These are phyloP conservation scores for Pseudomugil gertrudae DNA, from an alignment of 2,797 vertebrate species.

Conservation along the genomic window DNA sequence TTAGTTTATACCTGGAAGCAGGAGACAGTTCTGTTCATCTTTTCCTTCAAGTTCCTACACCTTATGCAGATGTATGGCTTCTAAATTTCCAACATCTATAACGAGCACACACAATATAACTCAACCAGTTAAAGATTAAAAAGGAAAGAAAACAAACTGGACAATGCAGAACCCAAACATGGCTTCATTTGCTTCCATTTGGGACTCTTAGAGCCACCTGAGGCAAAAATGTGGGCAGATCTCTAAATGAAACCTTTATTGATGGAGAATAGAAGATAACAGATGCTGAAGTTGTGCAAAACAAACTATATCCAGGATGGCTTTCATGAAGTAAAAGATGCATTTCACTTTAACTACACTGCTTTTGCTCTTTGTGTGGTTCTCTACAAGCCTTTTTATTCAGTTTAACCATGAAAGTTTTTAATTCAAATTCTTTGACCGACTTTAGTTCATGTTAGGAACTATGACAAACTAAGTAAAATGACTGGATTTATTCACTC, in stretches of 20 bases:
- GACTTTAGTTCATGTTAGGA: constrained; percentile 12
- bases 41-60: constrained; percentile 20
- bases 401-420: background rate
- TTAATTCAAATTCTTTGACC: background rate
- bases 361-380: background rate
- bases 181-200: constrained; percentile 8
- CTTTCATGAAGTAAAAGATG: constrained; percentile 21
- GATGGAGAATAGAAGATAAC: constrained; percentile 59
- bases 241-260: constrained; percentile 41
- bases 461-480: constrained; percentile 14
- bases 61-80: constrained; percentile 49
- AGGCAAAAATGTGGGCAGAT: constrained; percentile 35
- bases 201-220: constrained; percentile 28
- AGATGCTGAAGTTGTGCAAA: constrained; percentile 54
- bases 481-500: constrained; percentile 5
- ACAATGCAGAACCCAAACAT: constrained; percentile 21
- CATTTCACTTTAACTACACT: background rate
- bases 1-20: constrained; percentile 17
- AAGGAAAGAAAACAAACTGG: constrained; percentile 2
- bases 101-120: constrained; percentile 23
- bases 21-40: constrained; percentile 7
- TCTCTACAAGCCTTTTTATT: background rate
- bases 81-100: constrained; percentile 27
- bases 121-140: constrained; percentile 20
- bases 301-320: constrained; percentile 30